Base-by-base conservation (phyloP, 2,888 invertebrate genomes). In the Eubasilissa splendida region DNA sequence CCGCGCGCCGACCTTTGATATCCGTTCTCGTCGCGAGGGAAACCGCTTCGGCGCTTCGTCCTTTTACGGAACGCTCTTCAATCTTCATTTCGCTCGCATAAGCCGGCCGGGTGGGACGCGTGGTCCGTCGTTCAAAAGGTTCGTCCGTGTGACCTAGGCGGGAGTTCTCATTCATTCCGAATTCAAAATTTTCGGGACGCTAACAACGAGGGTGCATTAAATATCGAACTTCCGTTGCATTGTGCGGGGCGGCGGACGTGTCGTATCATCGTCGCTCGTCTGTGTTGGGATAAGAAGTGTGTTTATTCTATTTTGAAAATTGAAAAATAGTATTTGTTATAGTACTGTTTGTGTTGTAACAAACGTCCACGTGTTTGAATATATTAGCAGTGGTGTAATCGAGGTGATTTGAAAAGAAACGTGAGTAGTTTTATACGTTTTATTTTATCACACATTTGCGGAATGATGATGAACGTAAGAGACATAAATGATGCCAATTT, bases 101-200 rank as follows among this genome's bases (percentile, higher is more conserved):
- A 66, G 33, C 42, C 66, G 50, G 68, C 14, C 42, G 52, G 14
- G 68, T 50, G 14, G 12, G 68, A 52, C 68, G 68, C n/a, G 68
- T 50, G 68, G 50, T 14, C 1, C 42, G 10, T 42, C 66, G 68
- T 68, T 9, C 52, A 50, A n/a, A 14, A 68, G 42, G 52, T 50
- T 50, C 12, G n/a, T 9, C 68, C 52, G n/a, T n/a, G 42, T n/a
- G 50, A n/a, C 52, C 33, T 50, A 50, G 50, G 68, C 68, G 68
- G 68, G 68, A 68, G 68, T 68, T 68, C 50, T 68, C 68, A n/a
- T n/a, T 68, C 68, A n/a, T n/a, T 52, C 50, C 42, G 68, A 68
- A 52, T 50, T 66, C 42, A 42, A 42, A 42, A 42, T 42, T 7
- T 42, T 42, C 42, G 42, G 42, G 42, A 42, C 42, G 42, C 42